Percentiles rank a stretch among this genome's conserved stretches.
phyloP scores from a whole-genome alignment of 2,113 vertebrate species.

The Irena cyanogastra region DNA sequence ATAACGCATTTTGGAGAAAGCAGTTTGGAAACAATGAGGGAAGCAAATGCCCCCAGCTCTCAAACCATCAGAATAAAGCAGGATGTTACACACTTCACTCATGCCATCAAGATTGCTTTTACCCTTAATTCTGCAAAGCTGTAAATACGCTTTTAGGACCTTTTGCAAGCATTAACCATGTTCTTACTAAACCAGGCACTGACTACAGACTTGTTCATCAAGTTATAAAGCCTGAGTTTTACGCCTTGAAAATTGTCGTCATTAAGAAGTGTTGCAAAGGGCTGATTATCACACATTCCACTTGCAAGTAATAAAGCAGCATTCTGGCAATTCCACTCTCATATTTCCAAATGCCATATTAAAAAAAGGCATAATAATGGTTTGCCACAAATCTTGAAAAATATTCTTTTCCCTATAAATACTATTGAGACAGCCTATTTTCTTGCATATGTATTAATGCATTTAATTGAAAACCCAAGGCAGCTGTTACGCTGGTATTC shows the following conservation, averaged over 20 bases:
- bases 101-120: not conserved
- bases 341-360: not conserved
- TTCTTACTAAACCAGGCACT: not conserved
- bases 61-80: not conserved
- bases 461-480: slow-evolving; percentile 56
- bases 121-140: not conserved
- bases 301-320: slow-evolving; percentile 36
- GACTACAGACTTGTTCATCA: not conserved
- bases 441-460: slow-evolving; percentile 13
- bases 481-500: slow-evolving; percentile 19
- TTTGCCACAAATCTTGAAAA: slow-evolving; percentile 2
- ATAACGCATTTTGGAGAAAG: not conserved
- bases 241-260: not conserved
- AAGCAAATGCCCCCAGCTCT: not conserved
- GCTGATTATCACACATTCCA: slow-evolving; percentile 3
- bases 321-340: not conserved
- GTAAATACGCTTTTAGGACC: not conserved
- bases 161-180: not conserved
- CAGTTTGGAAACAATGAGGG: not conserved
- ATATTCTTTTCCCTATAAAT: slow-evolving; percentile 23
- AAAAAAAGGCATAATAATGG: not conserved
- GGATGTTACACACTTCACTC: not conserved
- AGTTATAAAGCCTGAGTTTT: not conserved
- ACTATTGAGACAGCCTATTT: slow-evolving; percentile 17
- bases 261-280: slow-evolving; percentile 1